Evolutionary conservation across 2,797 vertebrate genomes (phyloP), one percentile per base, ranked within the genome.

Genomic region (Lemur catta): DNA sequence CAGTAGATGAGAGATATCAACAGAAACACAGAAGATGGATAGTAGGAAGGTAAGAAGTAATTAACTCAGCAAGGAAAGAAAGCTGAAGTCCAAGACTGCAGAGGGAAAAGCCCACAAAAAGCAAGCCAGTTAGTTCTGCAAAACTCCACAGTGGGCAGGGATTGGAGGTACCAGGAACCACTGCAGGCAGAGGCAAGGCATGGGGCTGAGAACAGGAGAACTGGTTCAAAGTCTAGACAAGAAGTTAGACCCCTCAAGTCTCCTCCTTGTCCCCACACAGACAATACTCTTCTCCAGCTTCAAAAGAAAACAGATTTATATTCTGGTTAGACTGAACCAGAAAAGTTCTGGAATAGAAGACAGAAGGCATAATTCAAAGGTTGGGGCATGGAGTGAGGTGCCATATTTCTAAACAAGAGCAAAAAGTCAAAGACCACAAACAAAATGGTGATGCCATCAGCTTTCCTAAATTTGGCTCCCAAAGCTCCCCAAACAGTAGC

Each of bases 21-120:
- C 35, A 95, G 67, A 91, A 89, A 76, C 71, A 41, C n/a, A 52
- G 59, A 91, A 91, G 78, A 78, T 2, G 41, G 59, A 74, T 0
- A 43, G 46, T 69, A 93, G 41, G 59, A 91, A 91, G 79, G 35
- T 30, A 94, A 59, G 48, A 22, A 86, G 59, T 78, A 55, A 95
- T 35, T 28, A 35, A 93, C 82, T 95, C 92, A 84, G 63, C 28
- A 86, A 71, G 57, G 2, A 82, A 84, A 84, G 46, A 90, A 94
- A 86, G 5, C 69, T 69, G 8, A 57, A 57, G 71, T 89, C 30
- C 55, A 84, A 79, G 22, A 24, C n/a, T n/a, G 22, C 28, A 71
- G 90, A 80, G 24, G 43, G 41, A 89, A 95, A 93, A 61, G 15
- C 7, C 78, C 78, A 80, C 24, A 41, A 78, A 72, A 57, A 75